Evolutionary conservation across 2,113 vertebrate species (phyloP).

Genomic region (Eubucco bourcierii): DNA sequence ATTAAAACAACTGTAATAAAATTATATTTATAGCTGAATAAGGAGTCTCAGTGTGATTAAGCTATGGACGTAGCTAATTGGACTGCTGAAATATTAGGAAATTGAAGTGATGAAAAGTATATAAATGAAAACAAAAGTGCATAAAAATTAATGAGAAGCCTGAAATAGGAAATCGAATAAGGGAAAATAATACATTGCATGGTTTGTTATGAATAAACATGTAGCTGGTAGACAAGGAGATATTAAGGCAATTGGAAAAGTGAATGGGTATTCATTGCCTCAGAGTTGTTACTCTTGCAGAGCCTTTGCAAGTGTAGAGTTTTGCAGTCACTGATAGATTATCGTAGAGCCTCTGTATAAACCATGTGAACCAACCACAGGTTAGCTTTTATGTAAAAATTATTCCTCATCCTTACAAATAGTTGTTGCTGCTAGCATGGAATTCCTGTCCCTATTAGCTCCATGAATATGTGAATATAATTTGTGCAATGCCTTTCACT

Average conservation of each 20-base stretch:
- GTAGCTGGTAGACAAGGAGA: neutral
- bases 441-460: neutral
- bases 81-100: slow-evolving; percentile 63
- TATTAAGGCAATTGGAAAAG: neutral
- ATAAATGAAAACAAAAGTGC: slow-evolving; percentile 58
- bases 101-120: slow-evolving; percentile 50
- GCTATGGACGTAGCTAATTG: slow-evolving; percentile 52
- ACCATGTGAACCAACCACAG: neutral
- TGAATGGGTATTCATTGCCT: neutral
- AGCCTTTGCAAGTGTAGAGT: neutral
- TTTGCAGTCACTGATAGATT: neutral
- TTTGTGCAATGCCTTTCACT: neutral
- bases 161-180: slow-evolving; percentile 50
- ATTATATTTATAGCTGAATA: slow-evolving; percentile 59
- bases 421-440: neutral
- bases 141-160: slow-evolving; percentile 55
- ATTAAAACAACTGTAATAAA: slow-evolving; percentile 61
- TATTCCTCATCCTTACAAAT: neutral
- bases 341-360: neutral
- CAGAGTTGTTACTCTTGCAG: neutral
- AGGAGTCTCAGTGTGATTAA: slow-evolving; percentile 60
- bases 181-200: too few relatives aligned
- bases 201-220: slow-evolving; percentile 37
- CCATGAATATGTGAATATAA: neutral
- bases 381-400: neutral